Conservation (phyloP, 2,113 vertebrate species). For the Albula goreensis region DNA sequence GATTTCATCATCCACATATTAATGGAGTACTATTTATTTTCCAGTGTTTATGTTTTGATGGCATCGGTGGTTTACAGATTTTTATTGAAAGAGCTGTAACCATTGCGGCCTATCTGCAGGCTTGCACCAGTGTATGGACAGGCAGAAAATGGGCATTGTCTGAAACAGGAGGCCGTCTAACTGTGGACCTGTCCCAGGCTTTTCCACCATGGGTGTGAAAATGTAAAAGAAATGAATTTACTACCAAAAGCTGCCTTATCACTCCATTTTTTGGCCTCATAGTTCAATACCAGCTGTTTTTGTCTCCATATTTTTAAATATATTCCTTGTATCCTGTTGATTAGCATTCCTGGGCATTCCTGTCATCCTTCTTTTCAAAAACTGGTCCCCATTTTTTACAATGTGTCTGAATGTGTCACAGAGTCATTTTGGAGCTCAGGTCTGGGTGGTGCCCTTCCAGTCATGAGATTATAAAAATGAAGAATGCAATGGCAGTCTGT, state of each 20-base stretch:
- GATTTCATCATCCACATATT: constrained; percentile 67
- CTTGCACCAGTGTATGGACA: constrained; percentile 1
- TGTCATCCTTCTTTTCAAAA: background rate
- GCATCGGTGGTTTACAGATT: constrained; percentile 42
- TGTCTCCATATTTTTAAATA: background rate
- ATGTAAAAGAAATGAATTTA: constrained; percentile 42
- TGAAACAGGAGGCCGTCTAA: constrained; percentile 33
- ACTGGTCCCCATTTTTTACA: no score
- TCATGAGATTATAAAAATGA: background rate
- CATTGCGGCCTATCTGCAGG: constrained; percentile 31
- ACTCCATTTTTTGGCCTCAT: background rate
- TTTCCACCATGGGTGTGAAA: no score
- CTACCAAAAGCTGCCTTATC: background rate
- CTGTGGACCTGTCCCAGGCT: no score
- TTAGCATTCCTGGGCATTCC: background rate
- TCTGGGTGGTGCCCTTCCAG: background rate
- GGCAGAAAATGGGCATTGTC: constrained; percentile 38
- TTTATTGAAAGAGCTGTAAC: background rate
- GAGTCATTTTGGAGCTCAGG: background rate
- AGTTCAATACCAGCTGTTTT: background rate
- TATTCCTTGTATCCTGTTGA: background rate
- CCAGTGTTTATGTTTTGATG: constrained; percentile 61
- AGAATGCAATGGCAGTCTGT: background rate
- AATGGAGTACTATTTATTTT: constrained; percentile 86
- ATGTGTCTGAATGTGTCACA: background rate